Base-by-base conservation (phyloP, 2,888 invertebrate genomes). In the Syrista parreyssii region DNA sequence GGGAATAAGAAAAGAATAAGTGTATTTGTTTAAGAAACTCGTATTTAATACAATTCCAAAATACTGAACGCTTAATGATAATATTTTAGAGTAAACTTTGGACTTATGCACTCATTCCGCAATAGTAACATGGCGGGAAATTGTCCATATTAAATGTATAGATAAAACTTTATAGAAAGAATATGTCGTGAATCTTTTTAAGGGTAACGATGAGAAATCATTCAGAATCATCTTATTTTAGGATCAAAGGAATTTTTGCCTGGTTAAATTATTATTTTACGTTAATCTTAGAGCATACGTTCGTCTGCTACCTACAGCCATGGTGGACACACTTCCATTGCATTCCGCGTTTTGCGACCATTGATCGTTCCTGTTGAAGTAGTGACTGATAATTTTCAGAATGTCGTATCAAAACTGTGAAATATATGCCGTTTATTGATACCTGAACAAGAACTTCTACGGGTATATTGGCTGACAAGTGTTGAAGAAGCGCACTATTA, bases 351-450 rank as follows among this genome's bases (percentile, higher is more conserved):
- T 15, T 32, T 30, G 68, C 75, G 68, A 73, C 71, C 78, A 84
- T 82, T 78, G 79, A 81, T 80, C 80, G 77, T 68, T 75, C 74
- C 76, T 36, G n/a, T 68, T 33, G 9, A 12, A 30, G 33, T 55
- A 75, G 12, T 71, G 31, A 33, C 31, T 78, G 33, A 40, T 71
- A 30, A 79, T 82, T 78, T 78, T 74, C 79, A 77, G 69, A 73
- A 83, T 83, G 81, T 82, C 69, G 55, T 74, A 75, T 76, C 75
- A 76, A 83, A 83, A 76, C 79, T 55, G 73, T 80, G 74, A 33
- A 73, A 74, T 73, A 79, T 33, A 78, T 71, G 73, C n/a, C 34
- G 75, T 80, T 76, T 68, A 78, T 74, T 81, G 78, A 82, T 76
- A 74, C 72, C 72, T 73, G 31, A 32, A 15, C 23, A 33, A 69